phyloP scores from a whole-genome alignment of 1,140 invertebrate genomes.

The Sarcophaga peregrina region DNA sequence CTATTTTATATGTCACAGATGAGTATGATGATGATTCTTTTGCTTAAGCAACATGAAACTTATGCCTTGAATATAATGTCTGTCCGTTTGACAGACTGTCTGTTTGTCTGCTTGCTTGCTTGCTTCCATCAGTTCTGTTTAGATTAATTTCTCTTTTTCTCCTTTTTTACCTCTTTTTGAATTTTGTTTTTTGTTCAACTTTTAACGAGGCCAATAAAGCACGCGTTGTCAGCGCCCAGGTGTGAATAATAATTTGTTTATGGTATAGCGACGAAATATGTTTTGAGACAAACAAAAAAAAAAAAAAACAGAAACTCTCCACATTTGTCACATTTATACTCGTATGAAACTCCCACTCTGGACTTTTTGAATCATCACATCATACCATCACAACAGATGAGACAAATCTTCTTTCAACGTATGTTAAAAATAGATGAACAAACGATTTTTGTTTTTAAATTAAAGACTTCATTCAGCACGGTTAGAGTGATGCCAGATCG shows the following conservation, averaged over 20 bases:
- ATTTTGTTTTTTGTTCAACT: background rate
- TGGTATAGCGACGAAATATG: background rate
- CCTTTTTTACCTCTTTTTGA: too few species aligned
- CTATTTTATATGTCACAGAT: background rate
- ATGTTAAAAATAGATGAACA: too few species aligned
- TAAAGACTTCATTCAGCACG: too few species aligned
- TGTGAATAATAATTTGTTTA: background rate
- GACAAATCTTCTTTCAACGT: too few species aligned
- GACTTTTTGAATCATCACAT: constrained; percentile 4
- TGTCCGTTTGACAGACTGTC: too few species aligned
- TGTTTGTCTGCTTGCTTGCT: too few species aligned
- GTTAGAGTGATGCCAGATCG: too few species aligned
- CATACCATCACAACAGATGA: too few species aligned
- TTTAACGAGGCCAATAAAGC: constrained; percentile 26
- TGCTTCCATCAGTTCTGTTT: background rate
- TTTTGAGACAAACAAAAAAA: background rate
- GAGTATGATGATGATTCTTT: background rate
- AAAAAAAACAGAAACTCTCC: background rate
- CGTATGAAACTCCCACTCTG: background rate
- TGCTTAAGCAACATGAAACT: background rate
- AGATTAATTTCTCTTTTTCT: background rate
- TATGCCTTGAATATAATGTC: background rate
- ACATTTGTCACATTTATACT: background rate
- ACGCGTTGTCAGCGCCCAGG: constrained; percentile 16
- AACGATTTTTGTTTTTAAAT: too few species aligned